A percentile compares a stretch with the other conserved stretches of the same genome.
These are phyloP conservation scores for Drosophila sechellia DNA, from an alignment of 1,140 invertebrate genomes.

Conservation along the genomic window DNA sequence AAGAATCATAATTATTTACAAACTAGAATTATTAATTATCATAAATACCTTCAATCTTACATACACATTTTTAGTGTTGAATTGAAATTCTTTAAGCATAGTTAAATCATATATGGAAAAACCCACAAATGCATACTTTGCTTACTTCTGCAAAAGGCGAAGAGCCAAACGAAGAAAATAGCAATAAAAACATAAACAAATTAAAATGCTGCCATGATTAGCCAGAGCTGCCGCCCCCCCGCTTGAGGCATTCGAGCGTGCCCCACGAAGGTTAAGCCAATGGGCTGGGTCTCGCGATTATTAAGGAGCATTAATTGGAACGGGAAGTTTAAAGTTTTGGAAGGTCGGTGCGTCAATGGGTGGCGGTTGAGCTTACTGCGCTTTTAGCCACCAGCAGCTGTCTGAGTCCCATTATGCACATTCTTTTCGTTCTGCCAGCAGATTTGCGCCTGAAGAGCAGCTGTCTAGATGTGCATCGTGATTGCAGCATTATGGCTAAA, in stretches of 20 bases:
- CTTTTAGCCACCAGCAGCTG: constrained; percentile 15
- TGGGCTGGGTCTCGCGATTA: constrained; percentile 53
- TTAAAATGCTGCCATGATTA: constrained; percentile 45
- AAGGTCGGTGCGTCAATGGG: constrained; percentile 19
- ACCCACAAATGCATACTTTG: not conserved
- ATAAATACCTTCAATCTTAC: too few relatives aligned
- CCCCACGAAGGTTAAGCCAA: constrained; percentile 55
- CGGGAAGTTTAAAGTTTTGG: constrained; percentile 31
- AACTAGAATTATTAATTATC: too few relatives aligned
- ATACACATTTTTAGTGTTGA: not conserved
- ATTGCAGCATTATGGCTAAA: constrained; percentile 29
- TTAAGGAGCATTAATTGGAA: constrained; percentile 71
- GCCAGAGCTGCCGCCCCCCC: constrained; percentile 29
- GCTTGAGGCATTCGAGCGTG: constrained; percentile 65
- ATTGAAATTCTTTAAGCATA: constrained; percentile 40
- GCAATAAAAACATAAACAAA: constrained; percentile 32
- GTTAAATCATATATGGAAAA: constrained; percentile 7
- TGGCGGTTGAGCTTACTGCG: not conserved
- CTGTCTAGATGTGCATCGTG: constrained; percentile 42
- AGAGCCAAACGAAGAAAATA: constrained; percentile 20
- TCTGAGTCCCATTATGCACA: constrained; percentile 14
- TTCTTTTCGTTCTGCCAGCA: constrained; percentile 31
- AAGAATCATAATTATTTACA: too few relatives aligned
- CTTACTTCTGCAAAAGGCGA: constrained; percentile 1
- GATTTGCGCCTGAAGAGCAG: constrained; percentile 35